Evolutionary conservation across 2,797 vertebrate species (phyloP).

Genomic region (Sebastiscus tertius): DNA sequence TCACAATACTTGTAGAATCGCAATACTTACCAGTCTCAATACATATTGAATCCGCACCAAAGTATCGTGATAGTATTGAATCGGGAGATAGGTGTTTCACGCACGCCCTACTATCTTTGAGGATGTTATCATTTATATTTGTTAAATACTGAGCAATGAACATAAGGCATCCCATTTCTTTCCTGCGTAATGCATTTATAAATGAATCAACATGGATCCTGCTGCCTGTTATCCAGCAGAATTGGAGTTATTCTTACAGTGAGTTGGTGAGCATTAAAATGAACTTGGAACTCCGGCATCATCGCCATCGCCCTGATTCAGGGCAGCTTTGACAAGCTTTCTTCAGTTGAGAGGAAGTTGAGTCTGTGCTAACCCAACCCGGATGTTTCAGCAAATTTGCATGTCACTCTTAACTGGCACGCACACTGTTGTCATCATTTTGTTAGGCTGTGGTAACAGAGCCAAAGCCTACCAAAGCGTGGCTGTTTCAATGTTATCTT

Average conservation of each 20-base stretch:
- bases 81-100: too few species aligned
- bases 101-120: neutral
- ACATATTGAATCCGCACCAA: too few species aligned
- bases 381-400: constrained; percentile 63
- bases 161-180: neutral
- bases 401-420: constrained; percentile 19
- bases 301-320: neutral
- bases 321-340: neutral
- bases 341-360: constrained; percentile 55
- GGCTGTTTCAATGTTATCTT: constrained; percentile 2
- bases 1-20: too few species aligned
- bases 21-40: too few species aligned
- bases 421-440: neutral
- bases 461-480: neutral
- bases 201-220: neutral
- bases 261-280: neutral
- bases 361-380: constrained; percentile 40
- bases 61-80: too few species aligned
- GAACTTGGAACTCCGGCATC: neutral
- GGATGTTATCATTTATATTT: neutral
- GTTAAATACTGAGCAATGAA: neutral
- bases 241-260: neutral
- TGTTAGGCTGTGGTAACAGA: neutral
- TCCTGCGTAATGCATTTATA: neutral
- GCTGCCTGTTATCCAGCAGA: neutral